Conservation (phyloP, 2,797 vertebrate genomes). For the Girardinus metallicus region DNA sequence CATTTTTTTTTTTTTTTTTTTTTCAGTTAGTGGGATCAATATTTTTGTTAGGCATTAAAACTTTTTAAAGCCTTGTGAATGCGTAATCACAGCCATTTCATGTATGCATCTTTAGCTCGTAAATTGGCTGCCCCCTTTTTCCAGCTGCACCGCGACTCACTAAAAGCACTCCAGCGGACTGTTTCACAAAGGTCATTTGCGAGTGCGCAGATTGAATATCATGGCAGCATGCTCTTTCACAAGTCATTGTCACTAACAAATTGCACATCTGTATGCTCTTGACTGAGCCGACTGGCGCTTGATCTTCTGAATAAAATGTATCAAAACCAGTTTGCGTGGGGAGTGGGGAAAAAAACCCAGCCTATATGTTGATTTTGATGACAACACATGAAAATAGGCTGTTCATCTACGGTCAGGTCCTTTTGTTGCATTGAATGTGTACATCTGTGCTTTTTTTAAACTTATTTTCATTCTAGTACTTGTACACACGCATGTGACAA, state of each 20-base stretch:
- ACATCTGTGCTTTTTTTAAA: background rate
- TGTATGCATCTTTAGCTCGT: background rate
- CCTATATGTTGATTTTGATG: slow-evolving; percentile 1
- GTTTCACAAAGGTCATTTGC: slow-evolving; percentile 24
- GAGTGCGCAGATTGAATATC: background rate
- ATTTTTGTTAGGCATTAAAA: slow-evolving; percentile 10
- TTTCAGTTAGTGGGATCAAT: background rate
- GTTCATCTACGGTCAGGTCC: background rate
- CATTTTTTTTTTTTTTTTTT: background rate
- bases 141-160: background rate
- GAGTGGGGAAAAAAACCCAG: background rate
- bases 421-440: background rate
- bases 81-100: background rate
- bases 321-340: background rate
- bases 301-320: slow-evolving; percentile 9
- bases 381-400: background rate
- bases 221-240: slow-evolving; percentile 6
- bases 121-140: slow-evolving; percentile 1
- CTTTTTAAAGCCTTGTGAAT: slow-evolving; percentile 4
- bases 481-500: background rate
- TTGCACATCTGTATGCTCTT: slow-evolving; percentile 2
- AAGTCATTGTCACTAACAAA: slow-evolving; percentile 6
- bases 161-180: slow-evolving; percentile 3
- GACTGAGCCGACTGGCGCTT: background rate
- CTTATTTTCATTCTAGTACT: background rate